These are phyloP conservation scores for Andricus grossulariae DNA, from an alignment of 1,140 invertebrate genomes.

Conservation along the genomic window DNA sequence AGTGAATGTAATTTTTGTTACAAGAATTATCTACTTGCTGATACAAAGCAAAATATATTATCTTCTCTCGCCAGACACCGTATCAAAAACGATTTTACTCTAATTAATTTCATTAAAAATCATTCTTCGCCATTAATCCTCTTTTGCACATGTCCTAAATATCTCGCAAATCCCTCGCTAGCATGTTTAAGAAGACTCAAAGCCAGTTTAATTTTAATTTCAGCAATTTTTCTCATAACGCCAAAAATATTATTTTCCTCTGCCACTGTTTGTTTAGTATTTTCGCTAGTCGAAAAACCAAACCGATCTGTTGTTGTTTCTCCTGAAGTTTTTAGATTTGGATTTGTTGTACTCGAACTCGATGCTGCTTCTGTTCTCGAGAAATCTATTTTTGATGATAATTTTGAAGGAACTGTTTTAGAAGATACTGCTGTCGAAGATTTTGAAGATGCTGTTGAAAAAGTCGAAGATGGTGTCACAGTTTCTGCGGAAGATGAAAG, in stretches of 20 bases:
- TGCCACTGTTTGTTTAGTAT: conserved; percentile 45
- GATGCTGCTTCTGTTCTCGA: no score
- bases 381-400: no score
- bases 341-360: no score
- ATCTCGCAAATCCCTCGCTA: conserved; percentile 75
- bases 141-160: conserved; percentile 74
- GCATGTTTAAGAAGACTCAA: conserved; percentile 75
- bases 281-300: conserved; percentile 51
- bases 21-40: background rate
- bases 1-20: background rate
- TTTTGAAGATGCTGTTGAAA: no score
- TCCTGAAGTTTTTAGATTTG: background rate
- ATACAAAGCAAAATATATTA: no score
- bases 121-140: conserved; percentile 72
- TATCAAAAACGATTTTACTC: no score
- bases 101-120: conserved; percentile 1
- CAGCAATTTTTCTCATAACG: conserved; percentile 73
- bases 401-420: no score
- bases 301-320: conserved; percentile 55
- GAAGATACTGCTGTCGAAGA: background rate
- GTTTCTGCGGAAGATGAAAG: no score
- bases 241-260: conserved; percentile 69
- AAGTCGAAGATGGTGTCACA: no score
- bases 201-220: conserved; percentile 75
- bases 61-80: no score